Evolutionary conservation across 2,888 invertebrate genomes (phyloP).

Genomic region (Linnaemya vulpina): DNA sequence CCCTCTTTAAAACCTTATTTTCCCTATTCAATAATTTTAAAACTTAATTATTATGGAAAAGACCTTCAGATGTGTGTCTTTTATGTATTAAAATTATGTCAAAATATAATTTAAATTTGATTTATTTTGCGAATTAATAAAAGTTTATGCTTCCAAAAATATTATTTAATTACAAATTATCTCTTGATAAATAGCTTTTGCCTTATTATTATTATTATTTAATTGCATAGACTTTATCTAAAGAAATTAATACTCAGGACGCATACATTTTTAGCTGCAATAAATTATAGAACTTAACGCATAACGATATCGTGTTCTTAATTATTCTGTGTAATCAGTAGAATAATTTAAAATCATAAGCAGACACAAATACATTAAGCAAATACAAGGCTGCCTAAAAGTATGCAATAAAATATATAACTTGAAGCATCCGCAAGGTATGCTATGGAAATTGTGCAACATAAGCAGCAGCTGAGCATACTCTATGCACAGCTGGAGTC

Average conservation of each 20-base stretch:
- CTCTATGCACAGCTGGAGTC: no score
- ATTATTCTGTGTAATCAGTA: background rate
- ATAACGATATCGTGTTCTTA: background rate
- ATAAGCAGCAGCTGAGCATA: no score
- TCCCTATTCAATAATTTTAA: no score
- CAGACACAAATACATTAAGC: no score
- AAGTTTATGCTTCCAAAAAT: background rate
- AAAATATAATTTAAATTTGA: background rate
- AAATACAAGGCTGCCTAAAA: background rate
- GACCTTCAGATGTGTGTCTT: no score
- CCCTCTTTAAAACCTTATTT: no score
- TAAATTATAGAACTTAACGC: background rate
- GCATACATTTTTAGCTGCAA: background rate
- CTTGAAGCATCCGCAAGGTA: background rate
- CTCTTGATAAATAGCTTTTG: background rate
- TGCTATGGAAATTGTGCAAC: background rate
- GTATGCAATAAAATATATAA: conserved; percentile 10
- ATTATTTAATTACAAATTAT: background rate
- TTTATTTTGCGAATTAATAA: background rate
- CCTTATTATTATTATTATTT: background rate
- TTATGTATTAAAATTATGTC: no score
- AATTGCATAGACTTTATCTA: background rate
- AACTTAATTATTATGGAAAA: no score
- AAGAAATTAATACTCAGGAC: background rate
- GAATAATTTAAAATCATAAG: background rate